Conservation (phyloP, 2,113 vertebrate species). For the Perccottus glenii region DNA sequence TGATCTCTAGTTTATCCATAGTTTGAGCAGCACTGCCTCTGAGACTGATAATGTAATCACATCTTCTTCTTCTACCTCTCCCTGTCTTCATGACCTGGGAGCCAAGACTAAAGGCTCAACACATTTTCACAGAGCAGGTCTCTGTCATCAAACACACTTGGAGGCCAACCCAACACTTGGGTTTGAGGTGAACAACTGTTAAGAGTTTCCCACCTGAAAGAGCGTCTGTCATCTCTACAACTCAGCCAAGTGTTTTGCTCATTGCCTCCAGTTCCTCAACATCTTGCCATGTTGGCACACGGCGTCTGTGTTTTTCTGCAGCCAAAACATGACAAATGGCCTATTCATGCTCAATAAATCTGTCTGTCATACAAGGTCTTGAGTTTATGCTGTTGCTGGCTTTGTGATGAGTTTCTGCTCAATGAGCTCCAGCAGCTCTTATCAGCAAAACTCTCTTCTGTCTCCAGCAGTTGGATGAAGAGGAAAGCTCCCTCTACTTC, state of each 20-base stretch:
- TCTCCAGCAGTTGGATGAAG: background rate
- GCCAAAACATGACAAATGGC: conserved; percentile 1
- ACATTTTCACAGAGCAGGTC: background rate
- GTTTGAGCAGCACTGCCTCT: background rate
- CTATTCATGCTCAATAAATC: background rate
- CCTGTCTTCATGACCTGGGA: background rate
- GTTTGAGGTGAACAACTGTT: background rate
- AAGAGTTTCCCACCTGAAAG: background rate
- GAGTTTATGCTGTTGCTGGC: background rate
- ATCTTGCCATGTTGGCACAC: background rate
- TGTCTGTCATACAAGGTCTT: background rate
- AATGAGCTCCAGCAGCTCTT: background rate
- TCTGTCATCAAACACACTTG: background rate
- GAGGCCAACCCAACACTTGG: background rate
- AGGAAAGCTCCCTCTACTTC: background rate
- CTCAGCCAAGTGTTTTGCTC: background rate
- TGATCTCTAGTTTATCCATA: background rate
- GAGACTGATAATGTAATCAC: background rate
- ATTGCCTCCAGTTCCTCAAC: conserved; percentile 4
- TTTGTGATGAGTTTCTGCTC: background rate
- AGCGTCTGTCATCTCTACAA: background rate
- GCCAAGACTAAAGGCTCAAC: background rate
- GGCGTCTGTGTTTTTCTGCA: background rate
- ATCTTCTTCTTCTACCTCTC: background rate
- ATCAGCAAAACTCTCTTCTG: background rate